These are phyloP conservation scores for Tetragonula carbonaria DNA, from an alignment of 2,888 invertebrate genomes.

Conservation along the genomic window DNA sequence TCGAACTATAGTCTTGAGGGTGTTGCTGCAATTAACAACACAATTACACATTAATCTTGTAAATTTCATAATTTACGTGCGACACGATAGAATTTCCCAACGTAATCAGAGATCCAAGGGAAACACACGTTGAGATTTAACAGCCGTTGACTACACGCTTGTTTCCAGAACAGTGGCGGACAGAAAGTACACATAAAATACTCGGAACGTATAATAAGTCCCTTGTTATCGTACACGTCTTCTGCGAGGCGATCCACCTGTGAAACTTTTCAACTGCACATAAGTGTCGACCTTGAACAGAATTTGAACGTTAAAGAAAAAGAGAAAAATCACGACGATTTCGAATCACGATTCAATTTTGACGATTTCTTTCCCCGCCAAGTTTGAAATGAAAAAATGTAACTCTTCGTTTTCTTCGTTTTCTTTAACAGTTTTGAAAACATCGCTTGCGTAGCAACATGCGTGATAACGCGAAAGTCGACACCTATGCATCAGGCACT, in stretches of 20 bases:
- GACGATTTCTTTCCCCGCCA: too few relatives aligned
- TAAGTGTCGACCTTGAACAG: slow-evolving; percentile 36
- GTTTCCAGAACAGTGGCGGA: slow-evolving; percentile 43
- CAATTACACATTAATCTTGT: slow-evolving; percentile 20
- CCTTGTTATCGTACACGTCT: slow-evolving; percentile 29
- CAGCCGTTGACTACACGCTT: slow-evolving; percentile 60
- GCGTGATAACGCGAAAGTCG: slow-evolving; percentile 6
- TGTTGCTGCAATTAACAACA: slow-evolving; percentile 65
- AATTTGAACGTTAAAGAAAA: background rate
- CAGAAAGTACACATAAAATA: slow-evolving; percentile 21
- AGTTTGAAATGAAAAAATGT: too few relatives aligned
- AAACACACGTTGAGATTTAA: slow-evolving; percentile 21
- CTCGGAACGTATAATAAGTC: slow-evolving; percentile 6
- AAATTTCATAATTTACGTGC: background rate
- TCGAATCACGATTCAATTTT: background rate
- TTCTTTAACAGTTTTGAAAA: background rate
- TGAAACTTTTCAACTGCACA: slow-evolving; percentile 28
- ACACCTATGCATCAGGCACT: slow-evolving; percentile 55
- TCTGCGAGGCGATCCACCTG: slow-evolving; percentile 50
- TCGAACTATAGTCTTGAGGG: slow-evolving; percentile 55
- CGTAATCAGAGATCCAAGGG: slow-evolving; percentile 4
- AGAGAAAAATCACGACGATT: background rate
- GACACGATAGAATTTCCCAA: slow-evolving; percentile 29
- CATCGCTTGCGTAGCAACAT: background rate
- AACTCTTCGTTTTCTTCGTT: too few relatives aligned